Percentiles rank a stretch among this genome's conserved stretches.
These are phyloP conservation scores for Anastrepha obliqua DNA, from an alignment of 1,140 invertebrate species.

Conservation along the genomic window DNA sequence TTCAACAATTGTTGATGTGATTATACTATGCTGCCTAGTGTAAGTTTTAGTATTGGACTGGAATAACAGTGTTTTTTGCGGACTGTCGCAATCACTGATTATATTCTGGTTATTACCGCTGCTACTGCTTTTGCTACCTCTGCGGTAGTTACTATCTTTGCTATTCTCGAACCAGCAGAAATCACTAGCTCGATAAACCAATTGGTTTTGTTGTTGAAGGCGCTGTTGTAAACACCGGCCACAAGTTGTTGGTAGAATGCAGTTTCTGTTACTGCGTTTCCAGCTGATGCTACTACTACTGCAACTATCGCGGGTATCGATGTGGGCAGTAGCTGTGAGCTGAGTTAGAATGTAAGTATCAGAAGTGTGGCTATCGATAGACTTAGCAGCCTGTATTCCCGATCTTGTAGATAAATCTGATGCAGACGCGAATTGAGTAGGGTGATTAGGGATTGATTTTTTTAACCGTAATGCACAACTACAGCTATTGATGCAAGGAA, in stretches of 20 bases:
- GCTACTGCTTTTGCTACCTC: neutral
- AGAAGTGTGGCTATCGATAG: neutral
- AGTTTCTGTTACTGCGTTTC: neutral
- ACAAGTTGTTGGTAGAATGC: neutral
- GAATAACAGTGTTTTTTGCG: neutral
- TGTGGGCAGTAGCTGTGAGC: neutral
- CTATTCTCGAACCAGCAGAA: neutral
- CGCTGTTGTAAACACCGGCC: neutral
- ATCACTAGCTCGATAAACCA: neutral
- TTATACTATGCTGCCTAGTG: slow-evolving; percentile 7
- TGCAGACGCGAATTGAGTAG: neutral
- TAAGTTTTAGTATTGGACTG: slow-evolving; percentile 2
- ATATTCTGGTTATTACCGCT: neutral
- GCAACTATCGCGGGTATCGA: neutral
- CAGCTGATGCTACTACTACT: neutral
- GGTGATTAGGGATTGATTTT: neutral
- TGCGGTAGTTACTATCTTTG: neutral
- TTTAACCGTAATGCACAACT: neutral
- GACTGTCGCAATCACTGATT: neutral
- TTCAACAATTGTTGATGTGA: neutral
- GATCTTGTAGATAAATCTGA: neutral
- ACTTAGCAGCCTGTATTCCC: neutral
- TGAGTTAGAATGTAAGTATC: slow-evolving; percentile 32
- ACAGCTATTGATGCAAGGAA: neutral
- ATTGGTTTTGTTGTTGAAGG: neutral